phyloP scores from a whole-genome alignment of 2,888 invertebrate species.

The Tenthredo amoena region DNA sequence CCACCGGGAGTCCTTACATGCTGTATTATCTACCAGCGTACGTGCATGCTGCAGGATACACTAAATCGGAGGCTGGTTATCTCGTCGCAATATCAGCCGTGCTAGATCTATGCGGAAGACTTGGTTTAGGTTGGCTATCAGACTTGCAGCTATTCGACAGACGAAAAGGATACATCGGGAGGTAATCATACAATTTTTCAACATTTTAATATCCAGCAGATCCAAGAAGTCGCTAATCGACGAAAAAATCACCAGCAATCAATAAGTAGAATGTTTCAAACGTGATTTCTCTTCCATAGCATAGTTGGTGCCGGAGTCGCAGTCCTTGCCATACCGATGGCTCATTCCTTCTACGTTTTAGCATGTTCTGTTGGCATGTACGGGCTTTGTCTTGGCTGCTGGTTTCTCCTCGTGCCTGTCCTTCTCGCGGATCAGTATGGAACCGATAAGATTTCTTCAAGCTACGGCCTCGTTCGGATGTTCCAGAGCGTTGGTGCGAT shows the following conservation, averaged over 20 bases:
- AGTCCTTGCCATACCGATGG: slow-evolving; percentile 84
- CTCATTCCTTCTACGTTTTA: slow-evolving; percentile 83
- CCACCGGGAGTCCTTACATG: slow-evolving; percentile 88
- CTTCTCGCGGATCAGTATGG: slow-evolving; percentile 87
- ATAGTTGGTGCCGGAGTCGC: slow-evolving; percentile 86
- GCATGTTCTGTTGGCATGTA: slow-evolving; percentile 85
- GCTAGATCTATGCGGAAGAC: slow-evolving; percentile 85
- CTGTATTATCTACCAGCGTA: slow-evolving; percentile 88
- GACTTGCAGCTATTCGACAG: slow-evolving; percentile 87
- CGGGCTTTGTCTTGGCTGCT: slow-evolving; percentile 87
- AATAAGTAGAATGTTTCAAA: neutral
- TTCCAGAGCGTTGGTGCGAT: slow-evolving; percentile 88
- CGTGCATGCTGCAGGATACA: slow-evolving; percentile 84
- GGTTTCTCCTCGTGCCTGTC: slow-evolving; percentile 88
- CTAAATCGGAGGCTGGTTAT: slow-evolving; percentile 83
- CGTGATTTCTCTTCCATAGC: slow-evolving; percentile 75
- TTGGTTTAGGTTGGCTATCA: slow-evolving; percentile 87
- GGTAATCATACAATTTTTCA: slow-evolving; percentile 76
- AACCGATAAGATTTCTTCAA: slow-evolving; percentile 87
- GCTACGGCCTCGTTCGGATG: slow-evolving; percentile 87
- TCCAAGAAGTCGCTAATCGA: neutral
- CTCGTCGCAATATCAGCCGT: slow-evolving; percentile 88
- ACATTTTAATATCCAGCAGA: neutral
- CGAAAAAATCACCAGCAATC: neutral
- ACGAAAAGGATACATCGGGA: slow-evolving; percentile 85